Base-by-base conservation (phyloP, 2,888 invertebrate genomes). In the Mantis religiosa region DNA sequence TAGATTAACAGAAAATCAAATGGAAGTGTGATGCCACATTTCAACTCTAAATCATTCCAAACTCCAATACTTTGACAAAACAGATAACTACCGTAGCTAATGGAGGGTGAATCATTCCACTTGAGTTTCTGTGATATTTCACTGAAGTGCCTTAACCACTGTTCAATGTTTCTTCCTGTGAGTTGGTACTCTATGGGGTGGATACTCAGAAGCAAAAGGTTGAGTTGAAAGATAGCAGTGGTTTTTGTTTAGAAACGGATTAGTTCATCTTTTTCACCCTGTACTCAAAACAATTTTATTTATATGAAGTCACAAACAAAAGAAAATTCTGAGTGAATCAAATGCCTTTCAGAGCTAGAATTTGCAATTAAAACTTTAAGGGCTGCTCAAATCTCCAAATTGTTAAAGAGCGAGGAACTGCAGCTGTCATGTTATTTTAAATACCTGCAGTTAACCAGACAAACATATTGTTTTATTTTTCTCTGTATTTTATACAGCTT, bases 71-170 rank as follows among this genome's bases (percentile, higher is more conserved):
- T 87, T 87, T 87, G 34, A 30, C 82, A 71, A 71, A 71, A 15
- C 54, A 71, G 54, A 71, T 71, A 41, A 71, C 54, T 71, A n/a
- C n/a, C n/a, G n/a, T n/a, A 71, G 54, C 20, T 71, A 71, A 71
- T 71, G 20, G 54, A 41, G 30, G 41, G 30, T 15, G 71, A 47
- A 89, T 87, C 84, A 84, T 88, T 89, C 89, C 88, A 89, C 28
- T 88, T 89, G 89, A 87, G 89, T 89, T 89, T 89, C 89, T 89
- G 89, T 88, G 82, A 89, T 87, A 87, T 84, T 27, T 71, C 25
- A 71, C 54, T 71, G 20, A 71, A 71, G 54, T 71, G 54, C 54
- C 54, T 71, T 71, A 71, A 71, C 54, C 25, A 71, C 54, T 71
- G 20, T 71, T 71, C 20, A 20, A 71, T 71, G 25, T 71, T 71